These are phyloP conservation scores for Rachycentron canadum DNA, from an alignment of 2,797 vertebrate genomes.

Conservation along the genomic window DNA sequence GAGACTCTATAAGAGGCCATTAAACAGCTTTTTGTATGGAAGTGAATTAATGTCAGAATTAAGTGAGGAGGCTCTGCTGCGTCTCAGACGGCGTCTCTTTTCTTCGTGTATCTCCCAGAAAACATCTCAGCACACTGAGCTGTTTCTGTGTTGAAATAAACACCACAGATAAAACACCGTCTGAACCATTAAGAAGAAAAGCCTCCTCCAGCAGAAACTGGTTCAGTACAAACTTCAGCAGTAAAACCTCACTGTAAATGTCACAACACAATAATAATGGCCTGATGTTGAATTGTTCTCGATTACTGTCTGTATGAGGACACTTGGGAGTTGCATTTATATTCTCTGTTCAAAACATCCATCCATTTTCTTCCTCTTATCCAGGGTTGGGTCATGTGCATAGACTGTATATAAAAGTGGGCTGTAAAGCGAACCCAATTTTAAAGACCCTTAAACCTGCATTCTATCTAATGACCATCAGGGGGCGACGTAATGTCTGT, in stretches of 20 bases:
- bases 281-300: neutral
- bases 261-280: neutral
- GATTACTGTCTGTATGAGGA: neutral
- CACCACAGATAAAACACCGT: conserved; percentile 1
- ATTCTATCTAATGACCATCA: no score
- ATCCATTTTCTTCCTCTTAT: no score
- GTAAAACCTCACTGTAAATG: neutral
- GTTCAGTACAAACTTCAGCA: neutral
- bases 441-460: no score
- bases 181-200: conserved; percentile 1
- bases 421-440: no score
- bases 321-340: neutral
- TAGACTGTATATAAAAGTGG: no score
- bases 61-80: conserved; percentile 42
- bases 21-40: conserved; percentile 50
- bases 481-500: no score
- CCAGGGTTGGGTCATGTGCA: no score
- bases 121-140: neutral
- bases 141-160: conserved; percentile 40
- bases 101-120: conserved; percentile 37
- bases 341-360: no score
- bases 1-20: conserved; percentile 43
- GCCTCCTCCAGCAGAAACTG: neutral
- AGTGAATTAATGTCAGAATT: conserved; percentile 53
- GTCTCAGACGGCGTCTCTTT: conserved; percentile 25